Evolutionary conservation across 2,888 invertebrate genomes (phyloP).

Genomic region (Melanostoma mellinum): DNA sequence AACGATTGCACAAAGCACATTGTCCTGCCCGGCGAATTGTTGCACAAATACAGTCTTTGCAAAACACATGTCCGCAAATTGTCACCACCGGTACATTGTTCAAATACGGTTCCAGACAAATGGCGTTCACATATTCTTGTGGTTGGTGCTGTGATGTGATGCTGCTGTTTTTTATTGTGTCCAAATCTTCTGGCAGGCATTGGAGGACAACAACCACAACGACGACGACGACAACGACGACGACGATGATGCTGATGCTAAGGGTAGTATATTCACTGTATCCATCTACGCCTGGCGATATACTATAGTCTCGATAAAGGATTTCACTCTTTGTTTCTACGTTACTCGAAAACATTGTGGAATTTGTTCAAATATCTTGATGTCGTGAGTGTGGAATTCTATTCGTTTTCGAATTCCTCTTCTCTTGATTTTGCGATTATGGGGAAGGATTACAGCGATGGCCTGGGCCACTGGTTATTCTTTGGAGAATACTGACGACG

Average conservation of each 20-base stretch:
- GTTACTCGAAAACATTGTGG: conserved; percentile 3
- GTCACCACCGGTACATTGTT: conserved; percentile 50
- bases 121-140: conserved; percentile 21
- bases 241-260: neutral
- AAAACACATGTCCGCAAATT: conserved; percentile 56
- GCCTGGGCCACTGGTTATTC: neutral
- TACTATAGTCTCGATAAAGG: conserved; percentile 7
- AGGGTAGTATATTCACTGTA: neutral
- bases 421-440: conserved; percentile 3
- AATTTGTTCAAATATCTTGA: conserved; percentile 20
- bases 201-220: neutral
- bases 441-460: conserved; percentile 32
- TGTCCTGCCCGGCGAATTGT: conserved; percentile 18
- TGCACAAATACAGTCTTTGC: conserved; percentile 36
- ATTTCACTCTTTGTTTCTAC: conserved; percentile 1
- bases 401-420: conserved; percentile 8
- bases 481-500: too few relatives aligned
- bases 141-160: neutral
- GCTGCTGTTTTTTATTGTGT: neutral
- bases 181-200: neutral
- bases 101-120: conserved; percentile 48
- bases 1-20: conserved; percentile 43
- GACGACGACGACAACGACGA: neutral
- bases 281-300: neutral
- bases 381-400: conserved; percentile 9